Base-by-base conservation (phyloP, 2,113 vertebrate species). In the Ceyx margarethae region DNA sequence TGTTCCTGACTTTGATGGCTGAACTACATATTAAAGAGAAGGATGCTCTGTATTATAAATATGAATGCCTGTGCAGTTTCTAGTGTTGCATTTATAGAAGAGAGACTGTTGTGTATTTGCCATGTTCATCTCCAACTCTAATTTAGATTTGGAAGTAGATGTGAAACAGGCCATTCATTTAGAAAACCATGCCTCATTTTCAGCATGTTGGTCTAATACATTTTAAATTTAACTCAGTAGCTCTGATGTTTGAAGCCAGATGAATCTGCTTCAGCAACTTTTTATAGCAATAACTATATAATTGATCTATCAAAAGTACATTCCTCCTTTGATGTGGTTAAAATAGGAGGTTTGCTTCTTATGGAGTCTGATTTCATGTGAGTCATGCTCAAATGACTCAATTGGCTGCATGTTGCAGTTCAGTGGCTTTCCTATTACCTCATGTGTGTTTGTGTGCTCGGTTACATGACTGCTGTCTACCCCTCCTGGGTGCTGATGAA, bases 301-400 rank as follows among this genome's bases (percentile, higher is more conserved):
- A 89, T 35, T 64, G 43, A 81, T 86, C 48, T 89, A 16, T 80
- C 37, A 43, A 57, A 82, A 76, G 69, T 16, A 21, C 7, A 50
- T 57, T 86, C 31, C 25, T 93, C 20, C 37, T 82, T 75, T 76
- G 48, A 71, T 83, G 37, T 3, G 7, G 65, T 80, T 83, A 72
- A 67, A 93, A 83, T 40, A 50, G 76, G 72, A 85, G 64, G 33
- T 72, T 91, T 83, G 28, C 42, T 86, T 87, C 43, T 87, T 50
- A 21, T 5, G 43, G 53, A 83, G 33, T 53, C 68, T 87, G 81
- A 60, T 80, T 80, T 76, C 65, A 54, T 40, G 13, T 80, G 73
- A 95, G 73, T 86, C 85, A 89, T 80, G 33, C 48, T 80, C 78
- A 67, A 67, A 58, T 91, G 58, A 87, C 58, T 93, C 31, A 75